A percentile compares a stretch with the other conserved stretches of the same genome.
These are phyloP conservation scores for Mactra quadrangularis DNA, from an alignment of 1,140 invertebrate genomes.

Conservation along the genomic window DNA sequence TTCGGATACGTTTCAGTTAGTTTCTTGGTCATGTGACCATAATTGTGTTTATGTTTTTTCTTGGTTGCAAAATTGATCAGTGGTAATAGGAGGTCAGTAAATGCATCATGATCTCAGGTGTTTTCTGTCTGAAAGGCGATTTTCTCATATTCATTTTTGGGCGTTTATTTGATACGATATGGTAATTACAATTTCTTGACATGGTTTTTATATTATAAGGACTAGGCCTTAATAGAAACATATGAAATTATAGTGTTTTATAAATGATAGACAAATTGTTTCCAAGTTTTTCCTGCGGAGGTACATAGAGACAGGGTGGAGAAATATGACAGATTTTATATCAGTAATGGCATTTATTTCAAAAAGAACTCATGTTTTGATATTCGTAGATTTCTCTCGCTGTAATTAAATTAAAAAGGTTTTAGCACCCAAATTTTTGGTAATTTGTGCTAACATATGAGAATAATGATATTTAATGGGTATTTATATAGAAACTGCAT, in stretches of 20 bases:
- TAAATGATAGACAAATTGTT: constrained; percentile 50
- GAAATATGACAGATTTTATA: constrained; percentile 14
- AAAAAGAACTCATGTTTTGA: constrained; percentile 32
- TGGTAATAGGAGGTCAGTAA: too few species aligned
- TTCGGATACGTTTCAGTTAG: too few species aligned
- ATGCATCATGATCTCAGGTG: too few species aligned
- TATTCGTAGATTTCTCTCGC: constrained; percentile 30
- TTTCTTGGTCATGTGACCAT: too few species aligned
- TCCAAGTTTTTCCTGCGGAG: constrained; percentile 6
- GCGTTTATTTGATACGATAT: too few species aligned
- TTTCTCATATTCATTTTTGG: too few species aligned
- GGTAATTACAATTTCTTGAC: too few species aligned
- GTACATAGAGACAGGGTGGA: neutral
- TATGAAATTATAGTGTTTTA: constrained; percentile 29
- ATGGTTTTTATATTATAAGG: too few species aligned
- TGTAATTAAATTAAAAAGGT: constrained; percentile 51
- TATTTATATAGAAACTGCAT: constrained; percentile 41
- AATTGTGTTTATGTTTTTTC: too few species aligned
- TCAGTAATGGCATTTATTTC: constrained; percentile 35
- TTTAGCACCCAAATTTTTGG: constrained; percentile 42
- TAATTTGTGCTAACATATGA: constrained; percentile 39
- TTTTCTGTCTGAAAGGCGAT: too few species aligned
- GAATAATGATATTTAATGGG: constrained; percentile 39
- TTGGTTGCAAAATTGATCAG: too few species aligned
- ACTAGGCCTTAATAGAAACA: constrained; percentile 14